Base-by-base conservation (phyloP, 1,140 invertebrate species). In the Paraescarpia echinospica region DNA sequence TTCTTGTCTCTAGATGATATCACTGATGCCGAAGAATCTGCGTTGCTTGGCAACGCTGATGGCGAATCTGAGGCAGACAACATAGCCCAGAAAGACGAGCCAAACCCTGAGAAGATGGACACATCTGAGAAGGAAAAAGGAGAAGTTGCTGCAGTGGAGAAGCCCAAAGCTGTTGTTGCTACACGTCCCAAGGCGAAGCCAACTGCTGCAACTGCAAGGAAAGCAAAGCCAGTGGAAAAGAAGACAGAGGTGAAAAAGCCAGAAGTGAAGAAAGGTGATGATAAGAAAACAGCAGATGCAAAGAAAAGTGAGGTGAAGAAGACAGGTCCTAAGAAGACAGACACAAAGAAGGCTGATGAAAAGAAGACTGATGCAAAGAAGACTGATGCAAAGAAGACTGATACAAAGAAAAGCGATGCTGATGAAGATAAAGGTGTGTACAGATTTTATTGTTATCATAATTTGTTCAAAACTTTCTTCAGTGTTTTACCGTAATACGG, bases 61-160 rank as follows among this genome's bases (percentile, higher is more conserved):
- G 91, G 33, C n/a, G 34, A 41, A n/a, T 51, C 34, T n/a, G 91
- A 92, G 89, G 34, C 34, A 92, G 31, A 92, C 31, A 33, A 27
- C 48, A 92, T 6, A 35, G 34, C 77, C 35, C 41, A 92, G 35
- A 92, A 92, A 77, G 31, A 92, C 27, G 89, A 89, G 51, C 22
- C 59, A 18, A 77, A 12, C 8, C 22, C 59, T 22, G 59, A 77
- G 59, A 77, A 77, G 59, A 77, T 77, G 59, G 59, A 77, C 59
- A 77, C 59, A 27, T 31, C 59, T 2, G 59, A 77, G 59, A 51
- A 51, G 48, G 48, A 51, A 18, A 77, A 77, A 77, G 59, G 27
- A 2, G 2, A 77, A 77, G 27, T 77, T 77, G 59, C 27, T 31
- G 59, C 59, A 27, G 59, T 18, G 22, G 59, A 77, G 14, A 77